A percentile compares a stretch with the other conserved stretches of the same genome.
Conservation (phyloP, 2,113 vertebrate species). For the Piprites chloris region DNA sequence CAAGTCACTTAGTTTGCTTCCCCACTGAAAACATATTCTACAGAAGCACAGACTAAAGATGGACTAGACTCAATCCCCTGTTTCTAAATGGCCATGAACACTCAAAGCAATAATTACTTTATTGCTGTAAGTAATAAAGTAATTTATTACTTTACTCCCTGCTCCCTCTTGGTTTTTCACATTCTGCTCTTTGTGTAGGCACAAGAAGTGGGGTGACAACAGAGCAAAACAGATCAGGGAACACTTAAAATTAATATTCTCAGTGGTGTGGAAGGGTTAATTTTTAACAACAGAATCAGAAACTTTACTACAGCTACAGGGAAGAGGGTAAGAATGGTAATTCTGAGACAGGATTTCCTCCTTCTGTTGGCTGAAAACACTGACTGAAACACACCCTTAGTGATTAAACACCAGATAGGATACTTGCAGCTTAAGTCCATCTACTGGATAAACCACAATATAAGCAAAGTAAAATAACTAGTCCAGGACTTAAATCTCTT, state of each 20-base stretch:
- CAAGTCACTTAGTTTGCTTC: not conserved
- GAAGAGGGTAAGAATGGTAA: not conserved
- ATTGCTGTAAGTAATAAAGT: no score
- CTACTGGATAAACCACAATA: not conserved
- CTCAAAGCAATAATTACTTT: not conserved
- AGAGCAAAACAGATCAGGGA: not conserved
- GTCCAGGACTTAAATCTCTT: not conserved
- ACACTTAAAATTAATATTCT: not conserved
- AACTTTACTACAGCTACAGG: not conserved
- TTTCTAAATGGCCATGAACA: not conserved
- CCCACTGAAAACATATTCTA: not conserved
- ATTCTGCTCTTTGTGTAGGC: not conserved
- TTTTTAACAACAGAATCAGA: constrained; percentile 1
- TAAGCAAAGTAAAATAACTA: not conserved
- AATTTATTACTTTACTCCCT: not conserved
- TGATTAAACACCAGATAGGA: not conserved
- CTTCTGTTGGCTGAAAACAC: not conserved
- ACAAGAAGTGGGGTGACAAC: not conserved
- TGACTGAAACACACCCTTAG: not conserved
- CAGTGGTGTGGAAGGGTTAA: not conserved
- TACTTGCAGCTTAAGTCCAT: not conserved
- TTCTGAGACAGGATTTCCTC: constrained; percentile 50
- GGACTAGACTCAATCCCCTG: not conserved
- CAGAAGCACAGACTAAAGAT: not conserved
- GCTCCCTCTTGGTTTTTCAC: not conserved